Base-by-base conservation (phyloP, 2,113 vertebrate genomes). In the Helogale parvula region DNA sequence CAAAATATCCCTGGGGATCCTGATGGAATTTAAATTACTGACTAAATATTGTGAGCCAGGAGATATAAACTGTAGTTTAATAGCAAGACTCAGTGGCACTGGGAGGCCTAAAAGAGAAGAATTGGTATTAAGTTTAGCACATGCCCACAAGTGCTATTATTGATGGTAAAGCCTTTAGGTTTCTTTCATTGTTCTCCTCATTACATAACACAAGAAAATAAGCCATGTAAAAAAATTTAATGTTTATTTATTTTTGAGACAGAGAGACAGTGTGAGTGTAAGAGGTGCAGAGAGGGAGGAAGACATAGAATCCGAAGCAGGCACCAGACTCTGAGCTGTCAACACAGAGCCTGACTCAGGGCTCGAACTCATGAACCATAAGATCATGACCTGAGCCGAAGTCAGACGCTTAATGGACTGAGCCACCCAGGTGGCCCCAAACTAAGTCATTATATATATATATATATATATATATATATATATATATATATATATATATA, bases 21-120 rank as follows among this genome's bases (percentile, higher is more conserved):
- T 87, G 60, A 33, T 54, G 21, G 41, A 94, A 88, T 94, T 90
- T 92, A 93, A 96, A 93, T 96, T 88, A 76, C 52, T 87, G 54
- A 66, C 50, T 35, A 93, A 90, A 13, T 38, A 71, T 25, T 85
- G 3, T 81, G 29, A 82, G 25, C 33, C 91, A 94, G 23, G 25
- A 92, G 29, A 60, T 93, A 93, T 47, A 90, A 94, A 95, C 7
- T 85, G 12, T 23, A 50, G 31, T 89, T 97, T 94, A 47, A 94
- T 77, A 69, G 57, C 50, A 86, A 92, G 45, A 90, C 41, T 81
- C 41, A 66, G 45, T 54, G 84, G n/a, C 81, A 69, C 14, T 10
- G 8, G 17, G 38, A n/a, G 19, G 65, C 12, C 8, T 77, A n/a
- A 88, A 90, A 69, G 31, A 95, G 66, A 88, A 89, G 35, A 85